Base-by-base conservation (phyloP, 1,140 invertebrate species). In the Ips nitidus region DNA sequence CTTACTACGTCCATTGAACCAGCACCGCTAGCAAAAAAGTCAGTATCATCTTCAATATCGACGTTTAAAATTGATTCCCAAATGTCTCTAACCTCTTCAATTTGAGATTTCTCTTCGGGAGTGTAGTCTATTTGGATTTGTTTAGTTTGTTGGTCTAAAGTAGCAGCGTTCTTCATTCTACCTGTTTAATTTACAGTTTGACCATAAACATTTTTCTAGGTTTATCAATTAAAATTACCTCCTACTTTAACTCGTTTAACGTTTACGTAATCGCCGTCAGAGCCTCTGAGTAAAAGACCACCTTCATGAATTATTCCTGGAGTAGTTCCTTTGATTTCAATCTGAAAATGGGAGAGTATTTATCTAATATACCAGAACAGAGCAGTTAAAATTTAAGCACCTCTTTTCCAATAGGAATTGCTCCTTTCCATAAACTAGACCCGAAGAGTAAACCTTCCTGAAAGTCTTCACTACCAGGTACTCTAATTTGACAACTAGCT, bases 1-100 rank as follows among this genome's bases (percentile, higher is more conserved):
- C 89, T 87, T 1, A 97, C 94, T 4, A 98, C 95, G 80, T 98
- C 96, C 94, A 98, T 98, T 5, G 95, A 97, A 0, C 94, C 93
- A 37, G 93, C 97, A 39, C 97, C 97, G 47, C 86, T 88, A 6
- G 88, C 88, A 80, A 99, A 98, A 80, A 98, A 98, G 79, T 98
- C 94, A 0, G 94, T 94, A 1, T 89, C 85, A 1, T 90, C 84
- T 1, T 90, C 87, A 2, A 98, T 85, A 1, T 91, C 88, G 1
- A 87, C 82, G 71, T 89, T 90, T 0, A 98, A 82, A 75, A 98
- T 98, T 3, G 88, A 86, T 67, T 88, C 85, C 97, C 97, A 98
- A 39, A 97, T 89, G 5, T 81, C 79, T 74, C 87, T 82, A 0
- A 91, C 81, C 22, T 80, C 82, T 41, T 88, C 82, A 1, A 89